Evolutionary conservation across 30 jellyfish, hydroid and myxozoan species (phyloP).

Genomic region (Rhopilema esculentum): DNA sequence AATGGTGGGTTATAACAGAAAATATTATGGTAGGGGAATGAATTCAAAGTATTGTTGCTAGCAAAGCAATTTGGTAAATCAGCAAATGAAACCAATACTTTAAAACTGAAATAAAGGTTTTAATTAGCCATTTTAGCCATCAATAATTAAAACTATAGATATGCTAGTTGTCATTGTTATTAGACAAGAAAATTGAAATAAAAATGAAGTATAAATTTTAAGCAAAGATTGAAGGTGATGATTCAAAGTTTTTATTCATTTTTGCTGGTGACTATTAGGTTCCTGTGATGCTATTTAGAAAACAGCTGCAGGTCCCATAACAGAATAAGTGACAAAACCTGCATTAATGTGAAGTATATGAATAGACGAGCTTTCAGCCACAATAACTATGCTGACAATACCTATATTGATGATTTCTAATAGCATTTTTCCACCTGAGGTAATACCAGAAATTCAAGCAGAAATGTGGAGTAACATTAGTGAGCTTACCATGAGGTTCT

Average conservation of each 20-base stretch:
- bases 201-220: no score
- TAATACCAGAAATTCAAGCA: no score
- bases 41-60: not conserved
- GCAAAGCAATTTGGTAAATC: not conserved
- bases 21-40: not conserved
- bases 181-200: no score
- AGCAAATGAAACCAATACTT: not conserved
- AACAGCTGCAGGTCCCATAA: not conserved
- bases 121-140: no score
- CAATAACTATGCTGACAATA: not conserved
- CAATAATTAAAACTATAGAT: not conserved
- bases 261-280: no score
- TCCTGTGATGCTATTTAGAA: no score
- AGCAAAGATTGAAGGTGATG: no score
- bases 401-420: no score
- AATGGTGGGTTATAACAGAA: not conserved
- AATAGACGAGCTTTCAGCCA: no score
- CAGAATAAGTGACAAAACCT: not conserved
- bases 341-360: no score
- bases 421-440: not conserved
- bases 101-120: not conserved
- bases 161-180: not conserved
- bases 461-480: no score
- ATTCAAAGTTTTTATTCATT: no score
- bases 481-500: slow-evolving; percentile 92